Conservation (phyloP, 2,888 invertebrate species). For the Aphelenchoides bicaudatus region DNA sequence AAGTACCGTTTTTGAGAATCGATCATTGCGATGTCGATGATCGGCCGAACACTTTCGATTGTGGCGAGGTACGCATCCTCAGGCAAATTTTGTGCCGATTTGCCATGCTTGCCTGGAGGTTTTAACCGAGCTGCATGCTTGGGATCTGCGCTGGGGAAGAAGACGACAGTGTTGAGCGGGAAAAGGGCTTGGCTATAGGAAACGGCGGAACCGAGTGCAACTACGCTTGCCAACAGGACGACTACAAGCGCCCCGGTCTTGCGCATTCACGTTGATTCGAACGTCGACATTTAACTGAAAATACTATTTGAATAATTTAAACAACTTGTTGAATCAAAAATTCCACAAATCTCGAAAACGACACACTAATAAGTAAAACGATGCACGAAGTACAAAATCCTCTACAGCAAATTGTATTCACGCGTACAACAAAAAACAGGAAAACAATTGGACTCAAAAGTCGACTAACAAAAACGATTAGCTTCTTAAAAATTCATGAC, state of each 20-base stretch:
- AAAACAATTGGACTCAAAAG: too few species aligned
- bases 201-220: neutral
- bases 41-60: constrained; percentile 28
- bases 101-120: neutral
- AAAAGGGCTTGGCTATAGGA: constrained; percentile 18
- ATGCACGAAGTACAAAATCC: too few species aligned
- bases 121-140: constrained; percentile 9
- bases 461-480: too few species aligned
- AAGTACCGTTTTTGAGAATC: constrained; percentile 35
- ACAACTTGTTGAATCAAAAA: too few species aligned
- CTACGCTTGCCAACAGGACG: neutral
- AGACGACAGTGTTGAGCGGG: constrained; percentile 32
- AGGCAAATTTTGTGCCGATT: constrained; percentile 9
- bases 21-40: constrained; percentile 37
- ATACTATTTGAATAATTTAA: too few species aligned
- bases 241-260: neutral
- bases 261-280: constrained; percentile 17
- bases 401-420: too few species aligned
- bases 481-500: too few species aligned
- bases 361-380: too few species aligned
- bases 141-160: constrained; percentile 27
- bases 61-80: constrained; percentile 24
- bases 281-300: too few species aligned
- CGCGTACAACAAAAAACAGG: too few species aligned
- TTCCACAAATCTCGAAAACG: too few species aligned